Evolutionary conservation across 1,140 invertebrate species (phyloP), one percentile per base, ranked within the genome.

Genomic region (Lordiphosa clarofinis): DNA sequence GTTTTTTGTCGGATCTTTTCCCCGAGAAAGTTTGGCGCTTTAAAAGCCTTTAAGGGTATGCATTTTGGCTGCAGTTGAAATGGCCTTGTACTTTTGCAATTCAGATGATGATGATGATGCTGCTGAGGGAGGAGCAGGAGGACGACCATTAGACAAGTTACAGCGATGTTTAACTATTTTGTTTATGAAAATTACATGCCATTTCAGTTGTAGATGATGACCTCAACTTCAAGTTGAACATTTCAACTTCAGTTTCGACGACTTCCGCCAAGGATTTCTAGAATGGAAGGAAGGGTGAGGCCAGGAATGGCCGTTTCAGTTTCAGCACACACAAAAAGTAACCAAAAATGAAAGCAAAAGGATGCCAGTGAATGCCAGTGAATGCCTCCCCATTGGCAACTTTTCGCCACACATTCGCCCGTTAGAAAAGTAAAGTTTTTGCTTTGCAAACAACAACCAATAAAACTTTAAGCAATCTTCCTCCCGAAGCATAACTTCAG

Each of bases 391-490:
- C 36, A 38, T 50, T 21, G 35, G 35, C 48, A 37, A 21, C 28
- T 44, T 44, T 44, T 24, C 4, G 11, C 42, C 19, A 44, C n/a
- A 11, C 19, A 35, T 37, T 37, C 19, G 19, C 13, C 13, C 11
- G 10, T 6, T 15, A n/a, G 35, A 42, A 79, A 78, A 79, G 76
- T 82, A 82, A 82, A 82, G 76, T 82, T 82, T 82, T 84, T 82
- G 78, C 78, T 82, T 84, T 82, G 68, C 78, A 84, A 84, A 82
- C 76, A 84, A 84, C 78, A 82, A 82, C 78, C 78, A 82, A 82
- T 82, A 82, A 82, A 82, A 82, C 78, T 82, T 82, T 84, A 82
- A 82, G 78, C 78, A 82, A 82, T 82, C 78, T 82, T 84, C 72
- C 64, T 73, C 59, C 73, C 6, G 24, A 28, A 28, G 24, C 24